Evolutionary conservation across 1,140 invertebrate species (phyloP).

Genomic region (Meteorus sp.): DNA sequence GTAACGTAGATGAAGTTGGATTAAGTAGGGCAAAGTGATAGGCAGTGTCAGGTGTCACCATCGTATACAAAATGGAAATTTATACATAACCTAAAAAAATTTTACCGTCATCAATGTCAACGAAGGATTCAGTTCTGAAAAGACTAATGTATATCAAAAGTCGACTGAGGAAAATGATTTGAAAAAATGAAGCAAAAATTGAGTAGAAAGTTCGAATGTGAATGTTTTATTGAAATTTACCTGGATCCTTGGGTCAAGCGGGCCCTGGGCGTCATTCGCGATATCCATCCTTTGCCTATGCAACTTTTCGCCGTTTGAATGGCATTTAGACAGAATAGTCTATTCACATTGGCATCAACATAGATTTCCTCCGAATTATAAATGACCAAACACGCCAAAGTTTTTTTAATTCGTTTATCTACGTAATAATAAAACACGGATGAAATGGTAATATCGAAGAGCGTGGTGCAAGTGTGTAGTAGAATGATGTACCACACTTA

Average conservation of each 20-base stretch:
- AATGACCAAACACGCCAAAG: no score
- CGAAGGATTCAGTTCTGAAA: no score
- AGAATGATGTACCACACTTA: no score
- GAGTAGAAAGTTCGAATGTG: background rate
- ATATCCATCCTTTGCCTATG: slow-evolving; percentile 49
- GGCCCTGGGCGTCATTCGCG: slow-evolving; percentile 50
- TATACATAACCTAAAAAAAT: slow-evolving; percentile 29
- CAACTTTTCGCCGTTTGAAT: slow-evolving; percentile 44
- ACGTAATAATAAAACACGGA: no score
- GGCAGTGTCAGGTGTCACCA: slow-evolving; percentile 42
- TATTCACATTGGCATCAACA: no score
- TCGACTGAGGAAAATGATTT: background rate
- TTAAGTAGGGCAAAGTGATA: slow-evolving; percentile 52
- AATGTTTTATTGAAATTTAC: slow-evolving; percentile 28
- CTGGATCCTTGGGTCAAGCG: slow-evolving; percentile 56
- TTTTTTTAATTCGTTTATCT: no score
- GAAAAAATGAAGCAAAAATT: background rate
- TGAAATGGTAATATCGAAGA: no score
- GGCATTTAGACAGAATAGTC: no score
- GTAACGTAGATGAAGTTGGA: slow-evolving; percentile 32
- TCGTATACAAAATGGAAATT: slow-evolving; percentile 20
- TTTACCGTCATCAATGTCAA: background rate
- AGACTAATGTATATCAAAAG: no score
- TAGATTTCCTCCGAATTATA: no score
- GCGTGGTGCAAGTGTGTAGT: no score